These are phyloP conservation scores for Aphidius colemani DNA, from an alignment of 2,888 invertebrate species.

Conservation along the genomic window DNA sequence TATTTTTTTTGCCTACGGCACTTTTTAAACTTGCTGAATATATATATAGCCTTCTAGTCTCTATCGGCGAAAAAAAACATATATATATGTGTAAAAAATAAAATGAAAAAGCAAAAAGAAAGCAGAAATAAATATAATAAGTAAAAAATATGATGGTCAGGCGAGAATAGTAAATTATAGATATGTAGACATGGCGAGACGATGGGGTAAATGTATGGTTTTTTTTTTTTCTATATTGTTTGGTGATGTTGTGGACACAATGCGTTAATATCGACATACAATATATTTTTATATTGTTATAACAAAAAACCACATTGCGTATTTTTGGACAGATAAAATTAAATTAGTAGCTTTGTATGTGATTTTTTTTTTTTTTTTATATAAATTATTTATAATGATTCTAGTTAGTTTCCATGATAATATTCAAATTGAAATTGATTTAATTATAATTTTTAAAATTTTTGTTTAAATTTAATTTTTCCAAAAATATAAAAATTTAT, in stretches of 20 bases:
- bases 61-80: constrained; percentile 9
- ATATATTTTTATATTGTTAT: too few species aligned
- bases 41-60: background rate
- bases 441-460: too few species aligned
- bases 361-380: too few species aligned
- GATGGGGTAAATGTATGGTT: constrained; percentile 11
- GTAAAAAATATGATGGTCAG: constrained; percentile 11
- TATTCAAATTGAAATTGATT: too few species aligned
- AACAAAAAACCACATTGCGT: too few species aligned
- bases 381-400: too few species aligned
- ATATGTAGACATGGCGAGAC: background rate
- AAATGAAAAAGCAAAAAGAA: background rate
- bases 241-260: constrained; percentile 17
- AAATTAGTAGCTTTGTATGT: too few species aligned
- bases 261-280: background rate
- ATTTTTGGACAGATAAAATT: too few species aligned
- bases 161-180: constrained; percentile 23
- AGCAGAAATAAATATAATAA: background rate
- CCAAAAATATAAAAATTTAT: too few species aligned
- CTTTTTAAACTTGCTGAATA: background rate
- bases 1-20: background rate
- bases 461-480: too few species aligned
- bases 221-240: background rate
- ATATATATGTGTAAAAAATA: constrained; percentile 1
- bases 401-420: too few species aligned